Evolutionary conservation across 2,888 invertebrate genomes (phyloP), one percentile per base, ranked within the genome.

Genomic region (Chromoteleia sp.): DNA sequence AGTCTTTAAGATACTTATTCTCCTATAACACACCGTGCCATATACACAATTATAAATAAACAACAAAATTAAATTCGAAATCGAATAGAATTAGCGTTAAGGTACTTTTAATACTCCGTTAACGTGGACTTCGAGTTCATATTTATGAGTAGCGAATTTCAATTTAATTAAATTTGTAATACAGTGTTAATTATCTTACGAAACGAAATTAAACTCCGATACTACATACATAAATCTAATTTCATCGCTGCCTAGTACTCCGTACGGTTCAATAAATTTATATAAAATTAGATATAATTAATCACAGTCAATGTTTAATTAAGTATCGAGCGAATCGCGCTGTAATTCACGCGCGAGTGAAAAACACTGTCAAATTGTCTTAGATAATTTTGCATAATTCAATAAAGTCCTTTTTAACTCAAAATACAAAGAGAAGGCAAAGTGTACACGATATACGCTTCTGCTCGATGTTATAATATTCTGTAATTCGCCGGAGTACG

Each of bases 361-460:
- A 48, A 63, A 48, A 33, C 10, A 14, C 5, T 41, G 7, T 15
- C 19, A 41, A 30, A 33, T 48, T 63, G 6, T 63, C 30, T 41
- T 19, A 19, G 15, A 19, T 48, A 48, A 63, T 48, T 33, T 48
- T 45, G 12, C 48, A 48, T 63, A 63, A 61, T 43, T 61, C 7
- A 5, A 8, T 33, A 19, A 30, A 45, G 21, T 0, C 43, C 43
- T 19, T 63, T 63, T 63, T 63, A 5, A 17, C 33, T 14, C 14
- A 39, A 48, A 12, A 48, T 63, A 19, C 33, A 63, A 63, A 61
- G 43, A 48, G 48, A 48, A 7, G 63, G 0, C 48, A 63, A 63
- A 63, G 33, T 63, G 48, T 48, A 63, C 29, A 36, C 10, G 36
- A 65, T 65, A 65, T 65, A 17, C 14, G 19, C 45, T 63, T 17